These are phyloP conservation scores for Haliclystus octoradiatus DNA, from an alignment of 30 jellyfish, hydroid and myxozoan species.

Conservation along the genomic window DNA sequence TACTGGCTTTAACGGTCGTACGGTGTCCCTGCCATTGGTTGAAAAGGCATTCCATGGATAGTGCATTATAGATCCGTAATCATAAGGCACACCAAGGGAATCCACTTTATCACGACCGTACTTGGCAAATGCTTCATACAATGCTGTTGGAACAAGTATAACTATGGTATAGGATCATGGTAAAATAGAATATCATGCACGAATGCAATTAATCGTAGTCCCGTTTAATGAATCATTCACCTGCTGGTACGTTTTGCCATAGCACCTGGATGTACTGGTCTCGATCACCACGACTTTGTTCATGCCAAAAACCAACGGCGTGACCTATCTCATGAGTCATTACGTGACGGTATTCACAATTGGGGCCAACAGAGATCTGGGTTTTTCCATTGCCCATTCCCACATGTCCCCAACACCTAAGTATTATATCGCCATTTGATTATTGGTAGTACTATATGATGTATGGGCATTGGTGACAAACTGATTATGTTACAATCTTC, in stretches of 20 bases:
- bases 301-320: slow-evolving; percentile 67
- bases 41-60: slow-evolving; percentile 92
- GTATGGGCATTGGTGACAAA: background rate
- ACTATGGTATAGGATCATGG: background rate
- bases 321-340: slow-evolving; percentile 93
- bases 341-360: slow-evolving; percentile 75
- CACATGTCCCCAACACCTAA: slow-evolving; percentile 91
- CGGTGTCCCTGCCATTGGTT: slow-evolving; percentile 60
- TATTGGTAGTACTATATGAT: background rate
- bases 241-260: slow-evolving; percentile 60
- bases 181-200: too few species aligned
- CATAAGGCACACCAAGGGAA: slow-evolving; percentile 76
- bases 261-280: slow-evolving; percentile 45
- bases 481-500: background rate
- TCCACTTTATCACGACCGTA: slow-evolving; percentile 43
- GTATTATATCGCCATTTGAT: too few species aligned
- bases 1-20: slow-evolving; percentile 32
- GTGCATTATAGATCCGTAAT: slow-evolving; percentile 81
- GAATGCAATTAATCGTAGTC: too few species aligned
- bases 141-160: background rate
- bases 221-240: slow-evolving; percentile 23
- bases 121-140: slow-evolving; percentile 35
- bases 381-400: slow-evolving; percentile 69
- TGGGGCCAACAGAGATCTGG: slow-evolving; percentile 67
- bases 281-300: slow-evolving; percentile 73